Percentiles rank a stretch among this genome's conserved stretches.
phyloP scores from a whole-genome alignment of 2,888 invertebrate species.

The Tholera decimalis region DNA sequence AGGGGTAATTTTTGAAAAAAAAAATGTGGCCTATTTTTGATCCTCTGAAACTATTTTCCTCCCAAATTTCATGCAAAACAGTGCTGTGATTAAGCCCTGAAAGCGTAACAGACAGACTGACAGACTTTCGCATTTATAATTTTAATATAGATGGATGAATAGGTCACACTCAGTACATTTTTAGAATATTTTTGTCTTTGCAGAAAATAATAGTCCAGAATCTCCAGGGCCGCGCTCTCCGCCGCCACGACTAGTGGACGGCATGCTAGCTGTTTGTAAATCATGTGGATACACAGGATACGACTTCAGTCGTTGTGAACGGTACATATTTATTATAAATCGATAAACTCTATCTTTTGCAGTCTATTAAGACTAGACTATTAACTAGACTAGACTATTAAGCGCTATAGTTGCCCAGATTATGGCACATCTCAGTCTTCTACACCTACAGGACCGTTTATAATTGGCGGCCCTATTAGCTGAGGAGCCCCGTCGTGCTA shows the following conservation, averaged over 20 bases:
- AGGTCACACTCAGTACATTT: not conserved
- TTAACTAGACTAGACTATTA: not conserved
- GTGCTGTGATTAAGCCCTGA: no score
- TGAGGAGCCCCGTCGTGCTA: not conserved
- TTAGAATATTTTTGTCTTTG: slow-evolving; percentile 40
- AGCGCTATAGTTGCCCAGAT: not conserved
- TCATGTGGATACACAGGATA: slow-evolving; percentile 95
- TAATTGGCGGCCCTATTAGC: no score
- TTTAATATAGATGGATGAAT: no score
- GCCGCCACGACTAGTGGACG: slow-evolving; percentile 93
- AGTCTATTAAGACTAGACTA: no score
- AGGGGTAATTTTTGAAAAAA: no score
- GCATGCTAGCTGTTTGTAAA: slow-evolving; percentile 95
- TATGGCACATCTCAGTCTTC: no score
- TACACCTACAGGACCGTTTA: not conserved
- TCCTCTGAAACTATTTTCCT: no score
- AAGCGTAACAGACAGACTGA: not conserved
- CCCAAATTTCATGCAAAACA: no score
- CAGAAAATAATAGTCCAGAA: slow-evolving; percentile 83
- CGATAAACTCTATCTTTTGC: not conserved
- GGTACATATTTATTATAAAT: slow-evolving; percentile 76
- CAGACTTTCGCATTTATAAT: no score
- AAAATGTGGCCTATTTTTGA: no score
- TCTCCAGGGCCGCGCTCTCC: slow-evolving; percentile 91
- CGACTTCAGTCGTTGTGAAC: slow-evolving; percentile 95